Base-by-base conservation (phyloP, 2,113 vertebrate species). In the Aplodontia rufa region DNA sequence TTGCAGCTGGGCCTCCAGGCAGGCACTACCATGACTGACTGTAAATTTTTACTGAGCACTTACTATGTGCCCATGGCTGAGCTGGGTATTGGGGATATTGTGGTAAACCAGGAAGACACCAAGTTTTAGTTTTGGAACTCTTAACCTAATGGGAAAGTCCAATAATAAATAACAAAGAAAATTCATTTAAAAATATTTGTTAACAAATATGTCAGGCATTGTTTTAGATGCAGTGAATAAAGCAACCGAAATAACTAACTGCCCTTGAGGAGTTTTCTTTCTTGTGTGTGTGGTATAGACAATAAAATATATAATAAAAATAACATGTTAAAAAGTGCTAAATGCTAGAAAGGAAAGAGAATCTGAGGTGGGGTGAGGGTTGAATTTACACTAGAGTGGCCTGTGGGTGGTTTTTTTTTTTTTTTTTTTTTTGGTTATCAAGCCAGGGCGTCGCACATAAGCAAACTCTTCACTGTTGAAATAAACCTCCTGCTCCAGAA, bases 31-130 rank as follows among this genome's bases (percentile, higher is more conserved):
- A 13, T 76, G 68, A 5, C 68, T 32, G 12, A 75, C 55, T 75
- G 30, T 28, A 62, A 19, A 32, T 62, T 90, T 95, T 95, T 80
- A 83, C 47, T 94, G 71, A 95, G 92, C 80, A 87, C 35, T 84
- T 97, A 86, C 1, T 94, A 19, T 53, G 55, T 79, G 75, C 69
- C 9, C 24, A 28, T 74, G 51, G 9, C 51, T 35, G 69, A 60
- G 35, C 45, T 49, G 19, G 75, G 69, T 84, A 37, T 60, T 69
- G 47, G 47, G 47, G 51, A 16, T 42, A 75, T 12, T 3, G 35
- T 22, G 49, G 85, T 37, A 37, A 92, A 58, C 30, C 79, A 94
- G 62, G 78, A 88, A 82, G 62, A 68, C 19, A 75, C 13, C 5
- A 9, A 3, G 40, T 86, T 79, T 85, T 71, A 49, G 51, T 75